Base-by-base conservation (phyloP, 2,113 vertebrate species). In the Gymnarchus niloticus region DNA sequence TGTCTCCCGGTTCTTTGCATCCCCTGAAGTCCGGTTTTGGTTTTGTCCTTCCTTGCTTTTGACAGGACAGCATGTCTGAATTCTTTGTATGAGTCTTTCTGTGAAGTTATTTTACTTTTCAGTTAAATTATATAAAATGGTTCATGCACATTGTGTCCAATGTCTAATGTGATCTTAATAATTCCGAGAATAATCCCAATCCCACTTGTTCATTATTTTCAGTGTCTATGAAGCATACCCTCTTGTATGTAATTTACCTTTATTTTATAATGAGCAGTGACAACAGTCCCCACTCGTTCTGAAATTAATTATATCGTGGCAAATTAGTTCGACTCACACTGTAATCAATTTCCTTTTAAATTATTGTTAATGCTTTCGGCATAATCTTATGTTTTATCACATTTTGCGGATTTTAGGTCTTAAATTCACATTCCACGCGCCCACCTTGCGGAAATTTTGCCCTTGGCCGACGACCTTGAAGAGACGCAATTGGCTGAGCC, bases 401-500 rank as follows among this genome's bases (percentile, higher is more conserved):
- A 48, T 46, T 78, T 7, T 14, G 52, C 14, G 6, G 6, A 54
- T 7, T 54, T 78, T 78, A 44, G 9, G 44, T 78, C 44, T 48
- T 78, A 21, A 46, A 46, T 23, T 23, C 37, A 78, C 44, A 78
- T 78, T 48, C 76, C 23, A 48, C 76, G 76, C 21, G 76, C 46
- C 33, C 33, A 48, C 37, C 44, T 78, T 78, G 76, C 76, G 23
- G 76, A 78, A 69, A 78, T 48, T 44, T 41, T 78, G 76, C 76
- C 76, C 76, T 78, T 78, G 76, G 65, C 44, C 44, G 76, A 7
- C 44, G 76, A 78, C 76, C 76, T 78, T 78, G 41, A 41, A 19
- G 33, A 9, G 49, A 81, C 4, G 80, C 61, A 52, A 85, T 85
- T 85, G 84, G 84, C 41, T 41, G 65, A 37, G 14, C 28, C 65